Conservation (phyloP, 1,140 invertebrate species). For the Mercenaria mercenaria region DNA sequence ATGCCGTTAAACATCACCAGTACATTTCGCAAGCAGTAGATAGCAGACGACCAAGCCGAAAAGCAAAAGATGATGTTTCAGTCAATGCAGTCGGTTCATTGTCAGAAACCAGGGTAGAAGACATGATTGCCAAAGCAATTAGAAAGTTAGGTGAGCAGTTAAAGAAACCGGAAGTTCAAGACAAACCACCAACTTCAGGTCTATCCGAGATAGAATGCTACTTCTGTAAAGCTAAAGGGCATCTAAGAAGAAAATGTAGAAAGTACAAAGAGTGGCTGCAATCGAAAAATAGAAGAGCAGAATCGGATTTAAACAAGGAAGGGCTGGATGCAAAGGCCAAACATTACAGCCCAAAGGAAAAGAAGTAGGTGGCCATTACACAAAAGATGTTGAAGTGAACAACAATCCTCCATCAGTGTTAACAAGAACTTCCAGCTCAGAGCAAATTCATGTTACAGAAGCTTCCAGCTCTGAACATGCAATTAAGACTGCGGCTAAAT, state of each 20-base stretch:
- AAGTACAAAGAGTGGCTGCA: not conserved
- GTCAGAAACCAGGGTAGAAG: too few relatives aligned
- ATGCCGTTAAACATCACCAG: not conserved
- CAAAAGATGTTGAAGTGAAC: not conserved
- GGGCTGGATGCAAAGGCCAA: constrained; percentile 18
- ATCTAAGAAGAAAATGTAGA: not conserved
- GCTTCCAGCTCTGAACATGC: too few relatives aligned
- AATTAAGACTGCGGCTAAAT: not conserved
- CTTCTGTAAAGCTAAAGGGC: not conserved
- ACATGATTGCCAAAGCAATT: not conserved
- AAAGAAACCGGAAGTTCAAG: not conserved
- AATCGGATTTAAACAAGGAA: constrained; percentile 25
- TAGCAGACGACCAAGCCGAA: not conserved
- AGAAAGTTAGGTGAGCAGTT: not conserved
- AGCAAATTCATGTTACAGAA: too few relatives aligned
- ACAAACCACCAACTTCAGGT: not conserved
- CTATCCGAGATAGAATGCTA: not conserved
- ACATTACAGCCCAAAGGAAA: not conserved
- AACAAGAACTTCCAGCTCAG: too few relatives aligned
- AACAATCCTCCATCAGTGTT: too few relatives aligned
- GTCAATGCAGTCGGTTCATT: too few relatives aligned
- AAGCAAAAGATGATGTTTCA: too few relatives aligned
- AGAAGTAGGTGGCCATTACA: not conserved
- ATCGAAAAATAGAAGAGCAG: not conserved
- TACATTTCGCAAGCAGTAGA: constrained; percentile 26